Evolutionary conservation across 1,140 invertebrate species (phyloP).

Genomic region (Monochamus saltuarius): DNA sequence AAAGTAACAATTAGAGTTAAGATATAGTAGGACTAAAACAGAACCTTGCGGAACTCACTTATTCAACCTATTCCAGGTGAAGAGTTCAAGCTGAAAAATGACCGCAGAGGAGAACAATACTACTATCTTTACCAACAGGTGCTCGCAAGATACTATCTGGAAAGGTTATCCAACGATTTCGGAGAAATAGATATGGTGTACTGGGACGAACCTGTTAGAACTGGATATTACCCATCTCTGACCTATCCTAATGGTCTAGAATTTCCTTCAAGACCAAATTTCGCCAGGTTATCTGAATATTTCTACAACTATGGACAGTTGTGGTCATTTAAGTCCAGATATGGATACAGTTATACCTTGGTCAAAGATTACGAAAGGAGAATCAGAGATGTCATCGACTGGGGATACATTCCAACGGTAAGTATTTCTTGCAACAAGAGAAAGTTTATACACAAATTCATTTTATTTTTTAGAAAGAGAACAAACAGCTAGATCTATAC

Average conservation of each 20-base stretch:
- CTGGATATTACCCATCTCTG: constrained; percentile 66
- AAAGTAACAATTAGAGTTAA: too few species aligned
- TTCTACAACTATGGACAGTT: constrained; percentile 44
- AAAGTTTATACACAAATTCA: neutral
- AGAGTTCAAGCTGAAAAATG: constrained; percentile 52
- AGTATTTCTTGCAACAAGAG: constrained; percentile 34
- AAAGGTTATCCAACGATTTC: constrained; percentile 64
- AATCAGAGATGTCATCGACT: constrained; percentile 63
- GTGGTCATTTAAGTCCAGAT: neutral
- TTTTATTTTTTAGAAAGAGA: constrained; percentile 49
- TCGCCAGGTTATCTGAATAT: constrained; percentile 49
- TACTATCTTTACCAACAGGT: constrained; percentile 62
- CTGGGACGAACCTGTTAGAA: constrained; percentile 57
- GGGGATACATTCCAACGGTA: constrained; percentile 55
- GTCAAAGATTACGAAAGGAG: constrained; percentile 60
- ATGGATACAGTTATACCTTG: constrained; percentile 38
- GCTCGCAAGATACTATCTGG: constrained; percentile 65
- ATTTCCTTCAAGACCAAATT: constrained; percentile 62
- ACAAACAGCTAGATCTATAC: constrained; percentile 56
- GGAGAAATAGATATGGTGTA: constrained; percentile 62
- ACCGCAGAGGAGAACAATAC: constrained; percentile 60
- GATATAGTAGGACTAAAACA: neutral
- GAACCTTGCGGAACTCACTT: neutral
- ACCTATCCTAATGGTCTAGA: constrained; percentile 65
- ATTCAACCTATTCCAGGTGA: constrained; percentile 39